phyloP scores from a whole-genome alignment of 2,797 vertebrate genomes.

The Notamacropus eugenii region DNA sequence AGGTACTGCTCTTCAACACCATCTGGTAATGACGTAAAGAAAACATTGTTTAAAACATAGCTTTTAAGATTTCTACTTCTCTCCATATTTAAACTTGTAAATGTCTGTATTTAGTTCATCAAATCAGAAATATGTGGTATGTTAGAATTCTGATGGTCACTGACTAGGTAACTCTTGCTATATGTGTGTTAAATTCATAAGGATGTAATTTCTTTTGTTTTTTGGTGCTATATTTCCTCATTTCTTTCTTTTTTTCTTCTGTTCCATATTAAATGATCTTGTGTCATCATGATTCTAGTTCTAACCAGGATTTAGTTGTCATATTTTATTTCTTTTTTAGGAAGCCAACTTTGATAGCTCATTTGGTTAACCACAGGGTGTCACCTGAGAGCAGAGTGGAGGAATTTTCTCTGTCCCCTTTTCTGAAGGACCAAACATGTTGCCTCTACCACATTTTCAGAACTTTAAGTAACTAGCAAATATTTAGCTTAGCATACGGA shows the following conservation, averaged over 20 bases:
- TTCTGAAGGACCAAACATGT: constrained; percentile 19
- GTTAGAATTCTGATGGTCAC: background rate
- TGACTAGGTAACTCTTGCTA: background rate
- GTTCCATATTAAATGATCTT: constrained; percentile 23
- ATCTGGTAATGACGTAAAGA: background rate
- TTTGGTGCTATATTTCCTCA: background rate
- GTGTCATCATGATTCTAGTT: constrained; percentile 13
- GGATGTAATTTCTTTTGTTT: background rate
- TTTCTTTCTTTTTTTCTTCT: constrained; percentile 10
- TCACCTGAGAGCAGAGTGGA: background rate
- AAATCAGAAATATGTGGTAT: background rate
- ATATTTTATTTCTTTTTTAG: constrained; percentile 7
- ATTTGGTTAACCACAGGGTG: background rate
- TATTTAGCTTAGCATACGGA: constrained; percentile 50
- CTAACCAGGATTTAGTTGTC: constrained; percentile 5
- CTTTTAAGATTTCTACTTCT: background rate
- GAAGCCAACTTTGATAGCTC: background rate
- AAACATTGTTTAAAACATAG: background rate
- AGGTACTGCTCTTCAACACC: background rate
- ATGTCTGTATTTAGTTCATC: background rate
- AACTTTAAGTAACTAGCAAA: constrained; percentile 18
- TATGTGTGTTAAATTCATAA: background rate
- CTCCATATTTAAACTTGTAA: background rate
- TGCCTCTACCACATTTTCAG: constrained; percentile 41
- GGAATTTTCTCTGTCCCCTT: constrained; percentile 23